A percentile compares a stretch with the other conserved stretches of the same genome.
Conservation (phyloP, 2,888 invertebrate species). For the Phengaris alcon region DNA sequence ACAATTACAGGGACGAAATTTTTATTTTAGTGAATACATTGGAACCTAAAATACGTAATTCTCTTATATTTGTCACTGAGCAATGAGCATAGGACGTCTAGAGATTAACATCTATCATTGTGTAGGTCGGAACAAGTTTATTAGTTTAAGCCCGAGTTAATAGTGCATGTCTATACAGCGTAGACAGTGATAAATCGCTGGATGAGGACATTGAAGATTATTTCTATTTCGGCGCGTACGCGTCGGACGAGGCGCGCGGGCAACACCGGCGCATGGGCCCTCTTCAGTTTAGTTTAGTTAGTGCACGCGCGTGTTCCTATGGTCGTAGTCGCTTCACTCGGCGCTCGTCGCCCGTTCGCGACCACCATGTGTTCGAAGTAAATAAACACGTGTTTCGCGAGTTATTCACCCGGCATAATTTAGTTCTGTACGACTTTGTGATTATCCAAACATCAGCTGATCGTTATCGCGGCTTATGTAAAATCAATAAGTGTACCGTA, state of each 20-base stretch:
- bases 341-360: background rate
- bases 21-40: background rate
- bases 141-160: slow-evolving; percentile 21
- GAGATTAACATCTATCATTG: slow-evolving; percentile 10
- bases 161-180: slow-evolving; percentile 14
- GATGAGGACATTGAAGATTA: slow-evolving; percentile 42
- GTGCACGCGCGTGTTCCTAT: slow-evolving; percentile 59
- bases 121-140: slow-evolving; percentile 3
- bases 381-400: slow-evolving; percentile 14
- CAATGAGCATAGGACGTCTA: background rate
- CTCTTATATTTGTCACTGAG: background rate
- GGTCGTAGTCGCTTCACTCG: slow-evolving; percentile 38
- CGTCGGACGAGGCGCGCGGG: slow-evolving; percentile 51
- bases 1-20: too few species aligned
- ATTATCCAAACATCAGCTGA: background rate
- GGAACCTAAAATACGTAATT: background rate
- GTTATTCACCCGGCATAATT: background rate
- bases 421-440: background rate
- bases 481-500: slow-evolving; percentile 5
- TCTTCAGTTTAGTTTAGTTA: slow-evolving; percentile 48
- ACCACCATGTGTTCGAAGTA: slow-evolving; percentile 21
- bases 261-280: slow-evolving; percentile 50
- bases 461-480: slow-evolving; percentile 5
- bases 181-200: slow-evolving; percentile 23
- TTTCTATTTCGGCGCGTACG: slow-evolving; percentile 71